These are phyloP conservation scores for Micromesistius poutassou DNA, from an alignment of 2,797 vertebrate genomes.

Conservation along the genomic window DNA sequence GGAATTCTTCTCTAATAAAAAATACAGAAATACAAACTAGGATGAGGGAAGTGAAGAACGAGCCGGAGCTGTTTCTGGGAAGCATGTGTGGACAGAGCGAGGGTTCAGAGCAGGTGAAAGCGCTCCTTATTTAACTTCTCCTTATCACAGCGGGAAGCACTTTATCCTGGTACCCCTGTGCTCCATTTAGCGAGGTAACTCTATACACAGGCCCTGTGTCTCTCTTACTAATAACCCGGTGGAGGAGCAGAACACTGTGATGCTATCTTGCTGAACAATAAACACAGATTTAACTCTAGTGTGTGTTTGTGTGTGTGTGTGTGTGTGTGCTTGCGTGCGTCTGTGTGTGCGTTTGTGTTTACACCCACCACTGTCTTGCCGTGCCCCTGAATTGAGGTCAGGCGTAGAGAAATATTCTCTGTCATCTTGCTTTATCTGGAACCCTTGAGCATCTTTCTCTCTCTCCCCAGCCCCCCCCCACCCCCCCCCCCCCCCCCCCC, in stretches of 20 bases:
- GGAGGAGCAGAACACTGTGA: constrained; percentile 31
- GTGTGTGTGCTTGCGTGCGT: no score
- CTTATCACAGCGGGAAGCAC: constrained; percentile 49
- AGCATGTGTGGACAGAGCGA: no score
- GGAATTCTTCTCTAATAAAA: no score
- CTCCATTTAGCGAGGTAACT: constrained; percentile 39
- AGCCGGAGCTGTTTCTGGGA: no score
- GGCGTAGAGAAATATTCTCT: constrained; percentile 9
- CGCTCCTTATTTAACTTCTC: constrained; percentile 39
- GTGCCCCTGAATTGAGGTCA: neutral
- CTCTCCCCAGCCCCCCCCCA: no score
- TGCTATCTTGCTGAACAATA: constrained; percentile 31
- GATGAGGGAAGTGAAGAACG: no score
- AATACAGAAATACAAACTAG: no score
- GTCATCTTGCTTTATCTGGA: constrained; percentile 25
- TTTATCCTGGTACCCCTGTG: constrained; percentile 28
- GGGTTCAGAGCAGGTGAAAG: no score
- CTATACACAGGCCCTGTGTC: constrained; percentile 2
- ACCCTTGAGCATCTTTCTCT: constrained; percentile 25
- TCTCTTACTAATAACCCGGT: constrained; percentile 9
- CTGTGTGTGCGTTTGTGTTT: no score
- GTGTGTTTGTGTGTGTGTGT: no score
- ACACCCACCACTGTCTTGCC: neutral
- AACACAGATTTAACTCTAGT: neutral
- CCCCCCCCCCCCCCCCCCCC: no score